phyloP scores from a whole-genome alignment of 2,113 vertebrate species.

The Neotoma lepida region DNA sequence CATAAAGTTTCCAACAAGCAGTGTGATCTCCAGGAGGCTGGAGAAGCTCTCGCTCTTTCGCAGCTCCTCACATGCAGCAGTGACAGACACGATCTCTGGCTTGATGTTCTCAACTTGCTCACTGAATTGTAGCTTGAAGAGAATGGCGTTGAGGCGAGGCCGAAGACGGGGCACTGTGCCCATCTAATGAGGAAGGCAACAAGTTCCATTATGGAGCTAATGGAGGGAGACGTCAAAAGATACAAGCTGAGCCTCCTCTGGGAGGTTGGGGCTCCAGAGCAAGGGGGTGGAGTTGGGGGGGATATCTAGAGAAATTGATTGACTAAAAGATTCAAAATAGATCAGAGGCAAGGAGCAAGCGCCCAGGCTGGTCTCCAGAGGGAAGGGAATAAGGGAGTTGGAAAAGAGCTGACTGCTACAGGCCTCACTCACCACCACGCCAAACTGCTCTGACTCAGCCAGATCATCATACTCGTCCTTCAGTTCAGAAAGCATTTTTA shows the following conservation, averaged over 20 bases:
- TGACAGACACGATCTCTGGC: conserved; percentile 94
- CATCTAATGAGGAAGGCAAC: conserved; percentile 85
- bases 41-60: conserved; percentile 89
- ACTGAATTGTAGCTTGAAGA: conserved; percentile 93
- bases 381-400: neutral
- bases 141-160: conserved; percentile 90
- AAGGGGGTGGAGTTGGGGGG: neutral
- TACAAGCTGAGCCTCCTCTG: neutral
- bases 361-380: neutral
- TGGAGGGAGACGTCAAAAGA: neutral
- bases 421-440: conserved; percentile 88
- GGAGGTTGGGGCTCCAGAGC: conserved; percentile 1
- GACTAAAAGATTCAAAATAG: neutral
- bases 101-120: conserved; percentile 95
- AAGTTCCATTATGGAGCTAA: neutral
- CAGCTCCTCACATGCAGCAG: conserved; percentile 93
- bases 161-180: conserved; percentile 89
- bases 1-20: conserved; percentile 94
- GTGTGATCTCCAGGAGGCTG: conserved; percentile 89
- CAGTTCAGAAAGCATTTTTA: conserved; percentile 87
- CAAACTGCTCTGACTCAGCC: conserved; percentile 91
- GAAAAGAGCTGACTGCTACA: neutral
- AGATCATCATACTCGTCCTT: conserved; percentile 92
- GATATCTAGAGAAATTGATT: neutral
- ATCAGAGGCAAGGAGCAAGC: neutral